These are phyloP conservation scores for Theropithecus gelada DNA, from an alignment of 2,113 vertebrate species.

Conservation along the genomic window DNA sequence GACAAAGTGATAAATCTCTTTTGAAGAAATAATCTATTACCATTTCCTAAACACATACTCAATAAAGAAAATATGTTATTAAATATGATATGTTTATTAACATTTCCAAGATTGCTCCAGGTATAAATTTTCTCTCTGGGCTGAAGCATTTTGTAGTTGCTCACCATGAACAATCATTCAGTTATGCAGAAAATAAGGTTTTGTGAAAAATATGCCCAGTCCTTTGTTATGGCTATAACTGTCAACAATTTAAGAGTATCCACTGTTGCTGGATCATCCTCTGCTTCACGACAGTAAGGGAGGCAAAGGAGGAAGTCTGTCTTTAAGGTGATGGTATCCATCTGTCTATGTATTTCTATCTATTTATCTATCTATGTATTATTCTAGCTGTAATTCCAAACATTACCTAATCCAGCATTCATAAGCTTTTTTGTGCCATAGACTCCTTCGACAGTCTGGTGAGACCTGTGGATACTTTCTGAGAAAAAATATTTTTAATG, in stretches of 20 bases:
- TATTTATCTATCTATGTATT: background rate
- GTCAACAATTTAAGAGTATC: background rate
- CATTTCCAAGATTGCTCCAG: constrained; percentile 31
- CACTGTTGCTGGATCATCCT: background rate
- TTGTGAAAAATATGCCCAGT: background rate
- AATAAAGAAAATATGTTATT: constrained; percentile 50
- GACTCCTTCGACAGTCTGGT: background rate
- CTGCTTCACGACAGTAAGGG: background rate
- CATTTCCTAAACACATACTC: constrained; percentile 45
- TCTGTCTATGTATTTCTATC: no score
- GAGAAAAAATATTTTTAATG: background rate
- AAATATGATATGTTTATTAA: constrained; percentile 30
- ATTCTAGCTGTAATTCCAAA: background rate
- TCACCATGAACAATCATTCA: background rate
- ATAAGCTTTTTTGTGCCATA: background rate
- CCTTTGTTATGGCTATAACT: background rate
- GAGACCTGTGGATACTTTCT: background rate
- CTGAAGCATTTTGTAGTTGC: constrained; percentile 10
- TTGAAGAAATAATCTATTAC: constrained; percentile 38
- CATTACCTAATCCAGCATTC: background rate
- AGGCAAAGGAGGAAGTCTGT: background rate
- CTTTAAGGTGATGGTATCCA: background rate
- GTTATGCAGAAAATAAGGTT: background rate
- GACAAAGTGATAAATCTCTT: constrained; percentile 29
- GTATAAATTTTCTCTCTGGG: constrained; percentile 19